Conservation (phyloP, 2,113 vertebrate genomes). For the Ahaetulla prasina region DNA sequence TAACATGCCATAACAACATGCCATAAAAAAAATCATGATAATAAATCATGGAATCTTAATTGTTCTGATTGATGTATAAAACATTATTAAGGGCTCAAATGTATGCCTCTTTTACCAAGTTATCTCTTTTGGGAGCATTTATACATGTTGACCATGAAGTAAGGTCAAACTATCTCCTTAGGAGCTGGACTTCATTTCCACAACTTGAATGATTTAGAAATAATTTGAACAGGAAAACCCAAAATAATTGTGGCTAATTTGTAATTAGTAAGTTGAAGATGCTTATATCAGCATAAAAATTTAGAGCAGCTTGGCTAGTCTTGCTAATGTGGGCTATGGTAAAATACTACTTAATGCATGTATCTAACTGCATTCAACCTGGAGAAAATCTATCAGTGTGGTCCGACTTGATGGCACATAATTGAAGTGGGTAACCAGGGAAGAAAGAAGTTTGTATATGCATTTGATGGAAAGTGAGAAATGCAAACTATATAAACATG, state of each 20-base stretch:
- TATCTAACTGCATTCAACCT: not conserved
- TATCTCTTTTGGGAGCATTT: not conserved
- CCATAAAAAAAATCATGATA: accelerated
- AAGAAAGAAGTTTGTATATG: not conserved
- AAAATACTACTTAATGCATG: not conserved
- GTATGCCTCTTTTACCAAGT: not conserved
- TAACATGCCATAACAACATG: too few relatives aligned
- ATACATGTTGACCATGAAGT: not conserved
- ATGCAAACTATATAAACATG: not conserved
- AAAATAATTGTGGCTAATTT: not conserved
- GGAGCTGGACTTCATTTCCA: not conserved
- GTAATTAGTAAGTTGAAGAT: not conserved
- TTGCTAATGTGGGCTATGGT: not conserved
- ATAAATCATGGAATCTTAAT: conserved; percentile 4
- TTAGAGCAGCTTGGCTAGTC: not conserved
- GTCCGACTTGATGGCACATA: not conserved
- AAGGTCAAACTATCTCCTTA: not conserved
- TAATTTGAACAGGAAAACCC: not conserved
- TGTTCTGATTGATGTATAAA: conserved; percentile 9
- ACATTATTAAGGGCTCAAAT: not conserved
- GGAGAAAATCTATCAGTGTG: not conserved
- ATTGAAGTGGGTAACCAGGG: not conserved
- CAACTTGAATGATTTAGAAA: not conserved
- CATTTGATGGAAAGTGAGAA: not conserved
- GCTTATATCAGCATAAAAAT: not conserved